Evolutionary conservation across 2,888 invertebrate genomes (phyloP).

Genomic region (Euspilapteryx auroguttella): DNA sequence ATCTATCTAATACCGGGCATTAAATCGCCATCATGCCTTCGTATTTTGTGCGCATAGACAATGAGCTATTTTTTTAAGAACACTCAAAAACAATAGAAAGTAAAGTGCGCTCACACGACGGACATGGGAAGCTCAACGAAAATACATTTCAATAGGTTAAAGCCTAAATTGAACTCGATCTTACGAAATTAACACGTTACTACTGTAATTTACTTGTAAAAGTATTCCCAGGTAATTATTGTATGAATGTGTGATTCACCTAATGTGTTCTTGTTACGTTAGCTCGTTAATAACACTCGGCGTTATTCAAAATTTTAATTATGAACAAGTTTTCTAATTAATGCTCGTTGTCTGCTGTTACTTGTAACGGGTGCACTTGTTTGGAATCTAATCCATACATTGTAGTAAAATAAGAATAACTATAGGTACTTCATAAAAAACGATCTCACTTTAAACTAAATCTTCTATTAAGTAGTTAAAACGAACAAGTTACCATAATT

Average conservation of each 20-base stretch:
- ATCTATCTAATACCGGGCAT: constrained; percentile 24
- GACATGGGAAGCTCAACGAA: constrained; percentile 49
- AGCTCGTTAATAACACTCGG: too few species aligned
- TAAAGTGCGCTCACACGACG: constrained; percentile 29
- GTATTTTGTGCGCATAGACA: constrained; percentile 19
- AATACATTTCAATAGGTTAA: constrained; percentile 54
- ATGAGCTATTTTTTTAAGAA: constrained; percentile 8
- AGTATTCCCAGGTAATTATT: constrained; percentile 32
- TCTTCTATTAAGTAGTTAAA: too few species aligned
- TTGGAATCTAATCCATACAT: too few species aligned
- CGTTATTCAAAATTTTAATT: too few species aligned
- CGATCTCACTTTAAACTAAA: too few species aligned
- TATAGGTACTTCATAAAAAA: too few species aligned
- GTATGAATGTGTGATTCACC: constrained; percentile 37
- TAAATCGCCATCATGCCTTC: constrained; percentile 23
- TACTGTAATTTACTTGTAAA: constrained; percentile 41
- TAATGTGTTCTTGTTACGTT: constrained; percentile 39
- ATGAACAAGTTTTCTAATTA: too few species aligned
- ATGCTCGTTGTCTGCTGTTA: too few species aligned
- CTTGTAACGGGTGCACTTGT: too few species aligned
- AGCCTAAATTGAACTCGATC: constrained; percentile 43
- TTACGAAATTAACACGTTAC: constrained; percentile 49
- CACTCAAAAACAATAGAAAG: constrained; percentile 37
- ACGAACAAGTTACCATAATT: too few species aligned
- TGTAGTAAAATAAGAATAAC: too few species aligned